Base-by-base conservation (phyloP, 2,113 vertebrate species). In the Chamaetylas fuelleborni region DNA sequence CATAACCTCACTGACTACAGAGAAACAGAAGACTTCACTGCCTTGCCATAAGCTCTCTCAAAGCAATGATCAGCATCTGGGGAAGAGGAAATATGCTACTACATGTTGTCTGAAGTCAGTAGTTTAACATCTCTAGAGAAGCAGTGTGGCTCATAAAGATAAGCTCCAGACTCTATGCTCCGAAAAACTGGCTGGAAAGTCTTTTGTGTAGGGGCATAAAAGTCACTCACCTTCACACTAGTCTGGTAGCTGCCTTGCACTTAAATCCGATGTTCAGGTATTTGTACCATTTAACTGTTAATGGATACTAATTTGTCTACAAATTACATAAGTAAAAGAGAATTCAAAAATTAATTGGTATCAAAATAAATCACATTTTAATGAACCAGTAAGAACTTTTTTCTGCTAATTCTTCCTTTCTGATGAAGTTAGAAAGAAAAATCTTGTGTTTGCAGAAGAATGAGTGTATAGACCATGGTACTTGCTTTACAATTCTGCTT, bases 341-440 rank as follows among this genome's bases (percentile, higher is more conserved):
- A 87, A 85, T 90, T 61, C 58, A 83, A 42, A 81, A 92, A 79
- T 50, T 66, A 83, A 56, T 71, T 92, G 42, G 31, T 65, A 82
- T 29, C 48, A 86, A 81, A 93, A 93, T 38, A 85, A 93, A 84
- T 90, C 40, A 93, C 29, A 78, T 86, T 87, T 83, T 96, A 95
- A 82, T 92, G 67, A 92, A 90, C 22, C 11, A 53, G 15, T 60
- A 93, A 79, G 25, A 81, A 36, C 14, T 36, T 88, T 92, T 56
- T 87, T 62, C 19, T 79, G 18, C 34, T 86, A 88, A 69, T 94
- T 95, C 40, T 87, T 94, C n/a, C 25, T 66, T 85, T 17, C 76
- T 84, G 66, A 83, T 29, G 23, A 94, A 60, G 36, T 36, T 36
- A 36, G 36, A 36, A 36, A 36, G 36, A 36, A 36, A n/a, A 93